Percentiles rank a stretch among this genome's conserved stretches.
phyloP scores from a whole-genome alignment of 2,113 vertebrate genomes.

The Morphnarchus princeps region DNA sequence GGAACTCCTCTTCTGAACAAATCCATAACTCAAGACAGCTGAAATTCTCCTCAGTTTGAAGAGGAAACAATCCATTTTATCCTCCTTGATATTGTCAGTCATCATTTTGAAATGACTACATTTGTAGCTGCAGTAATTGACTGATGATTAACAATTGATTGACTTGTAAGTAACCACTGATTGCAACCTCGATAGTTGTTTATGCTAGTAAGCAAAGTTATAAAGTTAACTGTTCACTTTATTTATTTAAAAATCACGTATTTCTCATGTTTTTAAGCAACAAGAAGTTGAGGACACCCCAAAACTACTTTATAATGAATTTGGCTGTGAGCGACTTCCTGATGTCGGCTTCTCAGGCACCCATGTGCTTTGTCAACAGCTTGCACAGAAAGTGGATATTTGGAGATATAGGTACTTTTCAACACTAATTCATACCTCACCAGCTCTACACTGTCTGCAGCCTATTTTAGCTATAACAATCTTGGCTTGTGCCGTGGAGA shows the following conservation, averaged over 20 bases:
- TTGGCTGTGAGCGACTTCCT: conserved; percentile 70
- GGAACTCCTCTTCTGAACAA: neutral
- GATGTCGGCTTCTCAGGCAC: conserved; percentile 71
- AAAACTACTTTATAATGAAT: conserved; percentile 76
- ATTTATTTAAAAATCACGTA: neutral
- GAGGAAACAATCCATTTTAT: neutral
- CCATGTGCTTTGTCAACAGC: conserved; percentile 71
- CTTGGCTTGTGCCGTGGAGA: neutral
- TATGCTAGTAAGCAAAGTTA: neutral
- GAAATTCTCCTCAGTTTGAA: neutral
- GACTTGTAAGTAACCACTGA: neutral
- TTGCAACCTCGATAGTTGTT: neutral
- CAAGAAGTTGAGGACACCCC: conserved; percentile 71
- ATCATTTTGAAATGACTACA: neutral
- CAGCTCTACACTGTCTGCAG: neutral
- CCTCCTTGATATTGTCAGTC: neutral
- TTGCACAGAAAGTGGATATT: conserved; percentile 69
- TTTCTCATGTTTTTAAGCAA: conserved; percentile 61
- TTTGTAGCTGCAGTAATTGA: neutral
- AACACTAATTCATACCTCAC: neutral
- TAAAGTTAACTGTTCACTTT: neutral
- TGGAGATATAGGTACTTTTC: conserved; percentile 65
- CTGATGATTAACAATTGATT: neutral
- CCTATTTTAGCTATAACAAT: neutral
- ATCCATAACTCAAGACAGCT: neutral